These are phyloP conservation scores for Drosophila bunnanda DNA, from an alignment of 2,888 invertebrate genomes.

Conservation along the genomic window DNA sequence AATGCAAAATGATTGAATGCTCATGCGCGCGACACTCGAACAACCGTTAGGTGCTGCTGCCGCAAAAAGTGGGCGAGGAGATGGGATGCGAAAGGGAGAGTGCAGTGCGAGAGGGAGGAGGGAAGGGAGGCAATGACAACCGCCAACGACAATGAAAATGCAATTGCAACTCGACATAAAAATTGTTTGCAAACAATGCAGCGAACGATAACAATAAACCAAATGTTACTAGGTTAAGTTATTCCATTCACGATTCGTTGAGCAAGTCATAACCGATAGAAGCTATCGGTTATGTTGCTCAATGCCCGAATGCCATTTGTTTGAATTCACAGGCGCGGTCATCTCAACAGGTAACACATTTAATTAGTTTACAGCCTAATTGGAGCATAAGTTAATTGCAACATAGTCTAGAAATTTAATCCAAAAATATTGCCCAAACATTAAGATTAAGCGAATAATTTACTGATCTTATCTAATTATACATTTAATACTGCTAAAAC, in stretches of 20 bases:
- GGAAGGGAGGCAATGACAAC: conserved; percentile 19
- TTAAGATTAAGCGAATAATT: not conserved
- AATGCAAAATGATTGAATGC: conserved; percentile 25
- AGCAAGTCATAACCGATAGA: conserved; percentile 36
- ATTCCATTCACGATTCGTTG: conserved; percentile 34
- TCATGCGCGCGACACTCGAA: conserved; percentile 42
- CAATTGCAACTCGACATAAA: conserved; percentile 29
- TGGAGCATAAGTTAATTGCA: no score
- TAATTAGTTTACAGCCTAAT: not conserved
- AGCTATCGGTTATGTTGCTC: conserved; percentile 31
- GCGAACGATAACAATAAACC: conserved; percentile 20
- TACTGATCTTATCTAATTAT: not conserved
- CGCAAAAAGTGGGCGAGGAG: not conserved
- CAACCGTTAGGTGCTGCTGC: conserved; percentile 61
- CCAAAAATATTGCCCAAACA: not conserved
- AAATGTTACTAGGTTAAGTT: conserved; percentile 49
- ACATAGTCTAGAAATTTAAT: not conserved
- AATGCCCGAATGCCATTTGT: conserved; percentile 14
- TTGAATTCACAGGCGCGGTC: conserved; percentile 7
- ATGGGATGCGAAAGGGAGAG: not conserved
- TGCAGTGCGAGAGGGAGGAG: no score
- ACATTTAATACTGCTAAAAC: no score
- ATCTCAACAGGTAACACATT: not conserved
- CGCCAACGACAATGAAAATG: conserved; percentile 62
- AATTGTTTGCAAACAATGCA: conserved; percentile 47